These are phyloP conservation scores for Cariama cristata DNA, from an alignment of 2,113 vertebrate genomes.

Conservation along the genomic window DNA sequence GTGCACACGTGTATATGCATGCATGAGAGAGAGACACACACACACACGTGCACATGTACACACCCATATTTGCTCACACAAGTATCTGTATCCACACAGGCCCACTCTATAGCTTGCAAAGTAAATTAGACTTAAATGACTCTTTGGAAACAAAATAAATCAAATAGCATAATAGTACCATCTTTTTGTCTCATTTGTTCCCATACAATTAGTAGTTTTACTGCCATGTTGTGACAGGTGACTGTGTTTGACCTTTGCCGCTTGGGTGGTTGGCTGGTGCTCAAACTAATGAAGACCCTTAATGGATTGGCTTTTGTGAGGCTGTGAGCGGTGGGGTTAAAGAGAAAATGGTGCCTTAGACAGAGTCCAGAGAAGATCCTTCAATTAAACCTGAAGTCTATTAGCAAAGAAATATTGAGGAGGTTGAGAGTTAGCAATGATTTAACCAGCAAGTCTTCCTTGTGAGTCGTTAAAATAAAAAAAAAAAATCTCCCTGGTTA, in stretches of 20 bases:
- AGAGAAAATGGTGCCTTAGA: constrained; percentile 78
- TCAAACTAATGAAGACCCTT: constrained; percentile 84
- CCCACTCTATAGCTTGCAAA: constrained; percentile 64
- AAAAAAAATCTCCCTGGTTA: constrained; percentile 30
- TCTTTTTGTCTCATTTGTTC: constrained; percentile 83
- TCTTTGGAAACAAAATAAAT: constrained; percentile 83
- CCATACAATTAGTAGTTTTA: constrained; percentile 84
- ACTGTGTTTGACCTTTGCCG: constrained; percentile 84
- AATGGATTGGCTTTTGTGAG: constrained; percentile 80
- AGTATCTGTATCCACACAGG: constrained; percentile 27
- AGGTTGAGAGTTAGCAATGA: constrained; percentile 80
- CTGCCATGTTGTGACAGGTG: constrained; percentile 83
- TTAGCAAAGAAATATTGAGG: constrained; percentile 82
- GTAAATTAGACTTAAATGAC: constrained; percentile 81
- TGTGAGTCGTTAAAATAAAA: constrained; percentile 60
- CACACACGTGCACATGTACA: not conserved
- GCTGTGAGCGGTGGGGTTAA: constrained; percentile 76
- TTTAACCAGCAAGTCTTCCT: constrained; percentile 73
- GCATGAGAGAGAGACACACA: not conserved
- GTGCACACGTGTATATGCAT: not conserved
- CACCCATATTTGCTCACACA: not conserved
- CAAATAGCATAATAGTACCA: constrained; percentile 80
- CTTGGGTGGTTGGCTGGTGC: constrained; percentile 81
- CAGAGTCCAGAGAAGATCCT: constrained; percentile 81
- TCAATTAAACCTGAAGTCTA: constrained; percentile 83